Evolutionary conservation across 1,140 invertebrate genomes (phyloP).

Genomic region (Triops longicaudatus): DNA sequence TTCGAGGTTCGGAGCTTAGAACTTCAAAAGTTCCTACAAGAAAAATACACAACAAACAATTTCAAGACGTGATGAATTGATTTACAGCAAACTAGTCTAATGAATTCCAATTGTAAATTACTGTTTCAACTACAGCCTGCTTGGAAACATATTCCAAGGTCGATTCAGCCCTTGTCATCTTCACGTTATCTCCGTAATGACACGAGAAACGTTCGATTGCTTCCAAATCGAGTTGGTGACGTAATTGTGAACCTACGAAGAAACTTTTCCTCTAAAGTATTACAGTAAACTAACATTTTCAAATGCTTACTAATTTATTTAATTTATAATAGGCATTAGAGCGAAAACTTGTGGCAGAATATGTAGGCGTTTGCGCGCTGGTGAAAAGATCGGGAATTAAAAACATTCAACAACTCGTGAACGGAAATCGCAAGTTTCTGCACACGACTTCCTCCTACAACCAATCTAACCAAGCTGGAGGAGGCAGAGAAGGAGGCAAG

Average conservation of each 20-base stretch:
- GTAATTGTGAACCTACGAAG: not conserved
- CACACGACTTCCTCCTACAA: not conserved
- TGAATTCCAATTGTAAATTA: not conserved
- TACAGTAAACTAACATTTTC: not conserved
- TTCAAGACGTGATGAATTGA: not conserved
- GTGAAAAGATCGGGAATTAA: not conserved
- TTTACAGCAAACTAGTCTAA: not conserved
- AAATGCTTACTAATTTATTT: not conserved
- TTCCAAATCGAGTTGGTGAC: not conserved
- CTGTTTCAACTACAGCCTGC: not conserved
- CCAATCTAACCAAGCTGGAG: not conserved
- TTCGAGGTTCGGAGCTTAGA: no score
- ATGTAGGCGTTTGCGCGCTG: not conserved
- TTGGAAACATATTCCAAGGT: not conserved
- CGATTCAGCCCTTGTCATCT: not conserved
- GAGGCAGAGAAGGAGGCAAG: conserved; percentile 18
- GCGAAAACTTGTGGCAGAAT: not conserved
- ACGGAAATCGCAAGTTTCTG: not conserved
- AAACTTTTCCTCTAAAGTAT: not conserved
- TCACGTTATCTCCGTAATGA: not conserved
- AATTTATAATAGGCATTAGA: not conserved
- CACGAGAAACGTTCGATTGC: not conserved
- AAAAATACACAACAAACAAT: not conserved
- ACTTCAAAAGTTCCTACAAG: not conserved
- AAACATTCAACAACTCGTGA: not conserved